A percentile compares a stretch with the other conserved stretches of the same genome.
Evolutionary conservation across 2,113 vertebrate species (phyloP).

Genomic region (Cygnus buccinator): DNA sequence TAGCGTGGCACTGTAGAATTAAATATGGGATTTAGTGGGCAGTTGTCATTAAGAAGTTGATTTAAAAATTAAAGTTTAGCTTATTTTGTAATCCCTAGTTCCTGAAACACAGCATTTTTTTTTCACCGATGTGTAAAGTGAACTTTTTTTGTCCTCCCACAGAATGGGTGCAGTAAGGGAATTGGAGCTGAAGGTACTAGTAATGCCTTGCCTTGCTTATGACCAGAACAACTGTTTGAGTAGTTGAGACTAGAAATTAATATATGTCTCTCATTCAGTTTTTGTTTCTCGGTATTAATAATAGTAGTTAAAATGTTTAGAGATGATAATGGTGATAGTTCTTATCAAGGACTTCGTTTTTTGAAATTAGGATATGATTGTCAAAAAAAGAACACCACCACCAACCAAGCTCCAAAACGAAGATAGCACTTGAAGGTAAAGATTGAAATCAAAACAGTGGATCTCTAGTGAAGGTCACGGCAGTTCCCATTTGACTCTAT

Average conservation of each 20-base stretch:
- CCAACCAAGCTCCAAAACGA: background rate
- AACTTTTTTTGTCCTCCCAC: background rate
- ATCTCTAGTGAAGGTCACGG: background rate
- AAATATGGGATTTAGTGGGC: background rate
- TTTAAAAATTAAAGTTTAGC: fast-evolving
- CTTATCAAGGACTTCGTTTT: background rate
- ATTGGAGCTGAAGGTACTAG: background rate
- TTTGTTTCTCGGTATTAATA: background rate
- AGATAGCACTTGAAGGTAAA: background rate
- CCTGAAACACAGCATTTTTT: background rate
- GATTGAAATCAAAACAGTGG: background rate
- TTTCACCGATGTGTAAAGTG: background rate
- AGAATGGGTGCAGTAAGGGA: background rate
- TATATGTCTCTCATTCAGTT: background rate
- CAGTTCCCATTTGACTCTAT: background rate
- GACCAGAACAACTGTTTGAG: background rate
- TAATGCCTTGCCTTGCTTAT: background rate
- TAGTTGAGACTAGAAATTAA: background rate
- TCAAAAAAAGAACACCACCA: background rate
- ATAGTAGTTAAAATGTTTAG: background rate
- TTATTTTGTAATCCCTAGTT: background rate
- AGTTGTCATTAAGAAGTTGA: background rate
- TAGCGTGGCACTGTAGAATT: background rate
- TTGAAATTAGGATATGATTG: background rate
- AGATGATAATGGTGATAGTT: background rate